Base-by-base conservation (phyloP, 2,113 vertebrate species). In the Ctenomys sociabilis region DNA sequence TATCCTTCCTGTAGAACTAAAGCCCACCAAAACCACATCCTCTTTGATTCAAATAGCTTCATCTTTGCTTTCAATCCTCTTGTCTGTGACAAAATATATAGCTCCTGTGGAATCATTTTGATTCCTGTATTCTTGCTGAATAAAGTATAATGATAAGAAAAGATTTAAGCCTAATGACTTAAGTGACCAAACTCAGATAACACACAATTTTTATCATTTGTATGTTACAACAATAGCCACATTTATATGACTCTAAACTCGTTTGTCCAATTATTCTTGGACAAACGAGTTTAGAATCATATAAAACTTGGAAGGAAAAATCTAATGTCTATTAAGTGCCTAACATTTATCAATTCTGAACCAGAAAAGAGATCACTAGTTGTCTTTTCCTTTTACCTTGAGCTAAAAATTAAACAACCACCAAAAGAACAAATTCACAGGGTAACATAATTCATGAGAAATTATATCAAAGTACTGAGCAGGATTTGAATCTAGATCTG, bases 101-200 rank as follows among this genome's bases (percentile, higher is more conserved):
- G 59, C 28, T n/a, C 73, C 77, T 22, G 87, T 10, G 54, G 16
- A 91, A 57, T 77, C 40, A 89, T 94, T 94, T 54, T 70, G 22
- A 95, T 85, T 57, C 8, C 3, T 93, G 90, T 89, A 88, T 88
- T 37, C 37, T 96, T 96, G 9, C 9, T 95, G 86, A 96, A 93
- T 95, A 86, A 96, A 90, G 14, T 14, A 95, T 68, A 94, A 49
- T 89, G 37, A 84, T 95, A 95, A 57, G 24, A 90, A 81, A 90
- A 86, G n/a, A 95, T 81, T 75, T 37, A 95, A 95, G 80, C 9
- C 59, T 5, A 96, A 35, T 57, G 21, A 95, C 81, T 80, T 90
- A 88, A 78, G 16, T 78, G 37, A 95, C 26, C 32, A 91, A 95
- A 94, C 84, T 61, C 40, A 93, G 26, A 86, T 61, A 35, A n/a